Percentiles rank a stretch among this genome's conserved stretches.
Conservation (phyloP, 1,140 invertebrate genomes). For the Temnothorax longispinosus region DNA sequence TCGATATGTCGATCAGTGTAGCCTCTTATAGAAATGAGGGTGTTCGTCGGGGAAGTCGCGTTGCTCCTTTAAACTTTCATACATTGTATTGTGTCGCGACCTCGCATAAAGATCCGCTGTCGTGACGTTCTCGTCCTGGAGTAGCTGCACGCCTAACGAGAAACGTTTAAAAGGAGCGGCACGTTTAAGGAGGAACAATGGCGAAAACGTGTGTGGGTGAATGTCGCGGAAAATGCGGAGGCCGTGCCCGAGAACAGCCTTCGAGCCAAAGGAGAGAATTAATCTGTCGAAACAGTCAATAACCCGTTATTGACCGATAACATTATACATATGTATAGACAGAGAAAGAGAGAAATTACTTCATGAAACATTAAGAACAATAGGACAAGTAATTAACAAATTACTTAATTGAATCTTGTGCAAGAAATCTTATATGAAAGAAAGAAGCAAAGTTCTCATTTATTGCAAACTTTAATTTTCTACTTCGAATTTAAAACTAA, state of each 20-base stretch:
- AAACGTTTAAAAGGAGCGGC: slow-evolving; percentile 56
- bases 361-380: neutral
- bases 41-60: slow-evolving; percentile 26
- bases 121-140: slow-evolving; percentile 27
- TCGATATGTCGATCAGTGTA: slow-evolving; percentile 50
- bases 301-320: neutral
- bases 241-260: slow-evolving; percentile 35
- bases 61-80: slow-evolving; percentile 44
- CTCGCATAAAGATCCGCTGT: slow-evolving; percentile 45
- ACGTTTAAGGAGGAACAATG: slow-evolving; percentile 56
- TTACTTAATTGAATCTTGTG: neutral
- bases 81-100: slow-evolving; percentile 3
- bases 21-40: slow-evolving; percentile 16
- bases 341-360: neutral
- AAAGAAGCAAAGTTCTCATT: neutral
- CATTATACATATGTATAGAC: neutral
- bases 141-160: slow-evolving; percentile 41
- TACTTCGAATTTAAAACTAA: neutral
- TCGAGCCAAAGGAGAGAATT: slow-evolving; percentile 24
- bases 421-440: neutral
- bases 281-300: slow-evolving; percentile 7
- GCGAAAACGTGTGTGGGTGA: slow-evolving; percentile 54
- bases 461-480: neutral
- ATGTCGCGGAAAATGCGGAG: slow-evolving; percentile 48
- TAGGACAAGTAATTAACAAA: no score